Percentiles rank a stretch among this genome's conserved stretches.
These are phyloP conservation scores for Gymnopithys bicolor DNA, from an alignment of 2,797 vertebrate species.

Conservation along the genomic window DNA sequence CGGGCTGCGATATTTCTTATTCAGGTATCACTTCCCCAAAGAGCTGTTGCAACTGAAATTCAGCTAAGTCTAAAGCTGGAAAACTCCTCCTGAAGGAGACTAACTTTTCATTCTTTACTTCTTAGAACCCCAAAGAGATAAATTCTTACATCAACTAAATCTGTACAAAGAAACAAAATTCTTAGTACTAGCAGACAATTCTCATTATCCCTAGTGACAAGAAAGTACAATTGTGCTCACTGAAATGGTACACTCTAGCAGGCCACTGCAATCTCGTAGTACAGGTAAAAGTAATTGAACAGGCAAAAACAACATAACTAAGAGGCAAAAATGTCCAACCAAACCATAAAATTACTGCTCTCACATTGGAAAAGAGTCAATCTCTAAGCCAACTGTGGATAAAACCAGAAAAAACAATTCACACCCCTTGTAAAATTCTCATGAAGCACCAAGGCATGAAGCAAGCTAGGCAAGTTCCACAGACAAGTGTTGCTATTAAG, in stretches of 20 bases:
- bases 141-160: not conserved
- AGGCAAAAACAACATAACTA: not conserved
- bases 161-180: not conserved
- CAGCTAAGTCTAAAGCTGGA: not conserved
- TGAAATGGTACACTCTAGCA: not conserved
- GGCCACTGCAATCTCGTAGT: not conserved
- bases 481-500: not conserved
- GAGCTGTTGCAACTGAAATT: not conserved
- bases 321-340: not conserved
- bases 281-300: not conserved
- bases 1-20: not conserved
- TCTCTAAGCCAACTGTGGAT: not conserved
- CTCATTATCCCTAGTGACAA: not conserved
- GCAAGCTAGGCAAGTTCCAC: not conserved
- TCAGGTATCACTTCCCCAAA: not conserved
- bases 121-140: not conserved
- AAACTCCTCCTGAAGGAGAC: not conserved
- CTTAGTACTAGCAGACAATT: not conserved
- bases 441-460: not conserved
- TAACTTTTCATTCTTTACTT: not conserved
- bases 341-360: not conserved
- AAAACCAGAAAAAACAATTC: not conserved
- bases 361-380: not conserved
- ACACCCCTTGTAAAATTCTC: not conserved
- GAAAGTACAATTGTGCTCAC: fast-evolving